phyloP scores from a whole-genome alignment of 2,113 vertebrate genomes.

The Puntigrus tetrazona region DNA sequence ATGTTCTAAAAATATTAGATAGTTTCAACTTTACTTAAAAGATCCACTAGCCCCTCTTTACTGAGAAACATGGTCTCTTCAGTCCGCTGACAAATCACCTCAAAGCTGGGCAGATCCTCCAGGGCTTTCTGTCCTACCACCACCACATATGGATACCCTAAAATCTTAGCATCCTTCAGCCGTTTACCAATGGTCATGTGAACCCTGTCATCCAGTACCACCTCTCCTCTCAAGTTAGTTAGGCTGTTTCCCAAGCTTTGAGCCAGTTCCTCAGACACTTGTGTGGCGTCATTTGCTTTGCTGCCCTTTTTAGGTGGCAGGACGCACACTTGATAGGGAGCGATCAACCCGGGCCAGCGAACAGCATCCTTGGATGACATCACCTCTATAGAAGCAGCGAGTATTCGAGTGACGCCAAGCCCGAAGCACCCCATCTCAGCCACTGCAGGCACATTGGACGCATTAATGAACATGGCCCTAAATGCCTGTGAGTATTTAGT shows the following conservation, averaged over 20 bases:
- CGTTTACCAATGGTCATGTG: constrained; percentile 92
- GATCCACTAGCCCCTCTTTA: constrained; percentile 80
- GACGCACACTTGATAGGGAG: constrained; percentile 93
- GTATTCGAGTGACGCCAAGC: constrained; percentile 89
- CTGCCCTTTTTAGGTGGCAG: constrained; percentile 93
- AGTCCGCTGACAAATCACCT: constrained; percentile 82
- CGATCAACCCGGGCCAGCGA: constrained; percentile 88
- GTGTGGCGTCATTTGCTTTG: constrained; percentile 66
- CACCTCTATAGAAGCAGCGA: constrained; percentile 89
- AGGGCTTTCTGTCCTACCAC: constrained; percentile 80
- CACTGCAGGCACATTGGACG: constrained; percentile 71
- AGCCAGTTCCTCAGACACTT: constrained; percentile 68
- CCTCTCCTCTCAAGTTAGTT: constrained; percentile 75
- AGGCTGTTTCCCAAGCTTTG: constrained; percentile 63
- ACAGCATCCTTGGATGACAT: constrained; percentile 85
- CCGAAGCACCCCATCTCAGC: constrained; percentile 95
- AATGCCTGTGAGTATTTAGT: constrained; percentile 87
- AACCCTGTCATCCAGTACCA: constrained; percentile 87
- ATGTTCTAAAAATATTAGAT: constrained; percentile 13
- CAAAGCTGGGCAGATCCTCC: constrained; percentile 80
- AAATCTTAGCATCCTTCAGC: constrained; percentile 83
- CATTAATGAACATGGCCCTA: constrained; percentile 77
- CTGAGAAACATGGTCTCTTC: constrained; percentile 81
- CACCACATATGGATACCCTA: constrained; percentile 90
- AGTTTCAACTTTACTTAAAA: constrained; percentile 79